Conservation (phyloP, 2,113 vertebrate genomes). For the mouse (Mus musculus) region DNA sequence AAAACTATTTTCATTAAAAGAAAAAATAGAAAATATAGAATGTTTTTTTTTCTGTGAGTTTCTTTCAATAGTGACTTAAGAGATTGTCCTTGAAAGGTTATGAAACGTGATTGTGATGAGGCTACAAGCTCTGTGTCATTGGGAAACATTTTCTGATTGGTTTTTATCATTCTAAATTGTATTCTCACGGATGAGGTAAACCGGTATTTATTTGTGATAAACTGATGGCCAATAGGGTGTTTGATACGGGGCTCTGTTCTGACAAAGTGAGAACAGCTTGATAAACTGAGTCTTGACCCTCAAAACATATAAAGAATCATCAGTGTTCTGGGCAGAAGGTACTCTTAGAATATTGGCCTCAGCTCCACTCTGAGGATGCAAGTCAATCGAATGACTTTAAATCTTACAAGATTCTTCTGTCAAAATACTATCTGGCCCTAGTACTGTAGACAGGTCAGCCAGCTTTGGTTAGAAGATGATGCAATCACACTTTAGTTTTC, state of each 20-base stretch:
- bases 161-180: not conserved
- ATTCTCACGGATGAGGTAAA: slow-evolving; percentile 32
- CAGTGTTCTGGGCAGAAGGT: slow-evolving; percentile 11
- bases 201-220: slow-evolving; percentile 28
- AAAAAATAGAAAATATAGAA: not conserved
- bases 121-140: not conserved
- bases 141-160: slow-evolving; percentile 23
- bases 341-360: slow-evolving; percentile 19
- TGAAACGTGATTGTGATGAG: slow-evolving; percentile 8
- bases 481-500: slow-evolving; percentile 44
- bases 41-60: not conserved
- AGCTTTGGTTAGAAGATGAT: slow-evolving; percentile 53
- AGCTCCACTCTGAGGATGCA: not conserved
- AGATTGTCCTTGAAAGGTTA: slow-evolving; percentile 76
- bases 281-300: not conserved
- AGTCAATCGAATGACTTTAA: slow-evolving; percentile 18
- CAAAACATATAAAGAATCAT: not conserved
- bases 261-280: not conserved
- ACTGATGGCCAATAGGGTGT: not conserved
- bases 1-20: not conserved
- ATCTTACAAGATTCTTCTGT: slow-evolving; percentile 57
- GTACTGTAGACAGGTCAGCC: not conserved
- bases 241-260: slow-evolving; percentile 19
- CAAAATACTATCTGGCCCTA: slow-evolving; percentile 16
- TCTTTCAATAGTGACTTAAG: slow-evolving; percentile 46